Conservation (phyloP, 2,797 vertebrate genomes). For the Psittacula echo region DNA sequence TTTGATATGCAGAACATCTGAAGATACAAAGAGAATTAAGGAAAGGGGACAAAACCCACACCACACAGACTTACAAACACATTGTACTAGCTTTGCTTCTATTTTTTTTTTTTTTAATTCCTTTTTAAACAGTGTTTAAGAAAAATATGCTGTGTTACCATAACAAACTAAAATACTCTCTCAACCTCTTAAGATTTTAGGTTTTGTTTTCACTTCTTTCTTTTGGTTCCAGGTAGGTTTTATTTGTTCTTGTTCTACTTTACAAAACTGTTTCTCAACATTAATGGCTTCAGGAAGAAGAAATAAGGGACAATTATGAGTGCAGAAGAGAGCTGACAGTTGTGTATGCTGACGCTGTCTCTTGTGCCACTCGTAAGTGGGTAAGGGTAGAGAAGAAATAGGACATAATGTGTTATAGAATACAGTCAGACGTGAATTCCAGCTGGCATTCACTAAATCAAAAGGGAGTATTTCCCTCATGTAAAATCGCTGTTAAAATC, state of each 20-base stretch:
- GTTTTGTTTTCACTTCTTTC: background rate
- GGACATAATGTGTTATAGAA: background rate
- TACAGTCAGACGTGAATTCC: background rate
- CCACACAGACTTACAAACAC: slow-evolving; percentile 49
- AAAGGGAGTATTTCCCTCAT: background rate
- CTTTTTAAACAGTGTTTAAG: slow-evolving; percentile 57
- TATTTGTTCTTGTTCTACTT: slow-evolving; percentile 19
- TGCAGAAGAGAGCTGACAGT: background rate
- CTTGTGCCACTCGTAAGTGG: background rate
- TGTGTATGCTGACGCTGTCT: background rate
- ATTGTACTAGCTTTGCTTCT: background rate
- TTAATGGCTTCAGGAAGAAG: slow-evolving; percentile 38
- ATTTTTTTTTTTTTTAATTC: background rate
- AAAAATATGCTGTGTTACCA: slow-evolving; percentile 55
- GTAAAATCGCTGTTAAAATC: slow-evolving; percentile 31
- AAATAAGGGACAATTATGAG: background rate
- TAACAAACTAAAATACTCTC: slow-evolving; percentile 64
- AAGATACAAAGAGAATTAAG: slow-evolving; percentile 47
- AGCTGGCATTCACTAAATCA: background rate
- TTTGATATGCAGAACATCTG: slow-evolving; percentile 8
- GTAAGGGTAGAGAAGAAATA: background rate
- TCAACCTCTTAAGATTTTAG: background rate
- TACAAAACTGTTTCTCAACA: slow-evolving; percentile 31
- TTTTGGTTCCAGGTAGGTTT: slow-evolving; percentile 35
- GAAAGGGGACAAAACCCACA: slow-evolving; percentile 21